Evolutionary conservation across 2,797 vertebrate genomes (phyloP).

Genomic region (Channallabes apus): DNA sequence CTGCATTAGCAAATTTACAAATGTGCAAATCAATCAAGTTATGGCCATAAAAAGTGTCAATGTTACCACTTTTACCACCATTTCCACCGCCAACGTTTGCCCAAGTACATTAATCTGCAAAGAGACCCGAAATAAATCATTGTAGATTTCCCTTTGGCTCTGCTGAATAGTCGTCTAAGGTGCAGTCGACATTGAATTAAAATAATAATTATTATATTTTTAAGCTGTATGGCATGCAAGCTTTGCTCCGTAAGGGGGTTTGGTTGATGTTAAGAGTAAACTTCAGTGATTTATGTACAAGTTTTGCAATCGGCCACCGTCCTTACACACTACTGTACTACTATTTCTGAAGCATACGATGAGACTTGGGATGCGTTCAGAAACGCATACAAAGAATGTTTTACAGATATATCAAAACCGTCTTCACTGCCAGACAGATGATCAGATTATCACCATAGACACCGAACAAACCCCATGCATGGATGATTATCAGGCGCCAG

Average conservation of each 20-base stretch:
- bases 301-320: background rate
- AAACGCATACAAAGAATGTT: too few relatives aligned
- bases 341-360: background rate
- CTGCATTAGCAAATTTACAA: too few relatives aligned
- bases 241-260: too few relatives aligned
- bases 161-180: background rate
- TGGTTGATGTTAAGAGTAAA: background rate
- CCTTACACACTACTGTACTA: background rate
- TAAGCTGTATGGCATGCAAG: too few relatives aligned
- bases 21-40: too few relatives aligned
- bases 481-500: background rate
- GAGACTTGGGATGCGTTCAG: background rate
- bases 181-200: background rate
- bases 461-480: background rate
- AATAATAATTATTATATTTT: too few relatives aligned
- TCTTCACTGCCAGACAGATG: constrained; percentile 20
- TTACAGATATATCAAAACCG: background rate
- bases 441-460: background rate
- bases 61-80: too few relatives aligned
- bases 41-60: too few relatives aligned
- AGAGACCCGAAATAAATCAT: background rate
- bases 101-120: background rate
- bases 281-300: too few relatives aligned
- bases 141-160: background rate
- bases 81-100: background rate